Evolutionary conservation across 1,140 invertebrate genomes (phyloP).

Genomic region (Zaprionus ornatus): DNA sequence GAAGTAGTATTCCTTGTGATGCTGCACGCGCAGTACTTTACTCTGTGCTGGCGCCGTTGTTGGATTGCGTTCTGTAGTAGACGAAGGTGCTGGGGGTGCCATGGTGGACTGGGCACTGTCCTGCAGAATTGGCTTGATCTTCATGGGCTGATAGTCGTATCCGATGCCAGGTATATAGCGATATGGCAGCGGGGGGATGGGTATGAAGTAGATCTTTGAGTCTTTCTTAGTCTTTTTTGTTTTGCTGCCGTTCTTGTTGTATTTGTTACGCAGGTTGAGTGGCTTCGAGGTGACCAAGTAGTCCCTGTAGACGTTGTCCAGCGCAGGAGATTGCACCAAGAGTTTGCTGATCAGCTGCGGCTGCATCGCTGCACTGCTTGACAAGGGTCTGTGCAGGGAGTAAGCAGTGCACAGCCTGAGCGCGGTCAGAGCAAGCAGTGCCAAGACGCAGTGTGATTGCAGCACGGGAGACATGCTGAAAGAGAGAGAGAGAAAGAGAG

Average conservation of each 20-base stretch:
- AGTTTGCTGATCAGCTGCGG: constrained; percentile 49
- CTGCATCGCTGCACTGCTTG: constrained; percentile 22
- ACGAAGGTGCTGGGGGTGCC: background rate
- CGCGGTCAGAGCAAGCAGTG: constrained; percentile 25
- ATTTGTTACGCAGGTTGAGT: constrained; percentile 61
- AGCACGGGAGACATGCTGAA: constrained; percentile 43
- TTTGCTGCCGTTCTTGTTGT: constrained; percentile 71
- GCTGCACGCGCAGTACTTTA: constrained; percentile 62
- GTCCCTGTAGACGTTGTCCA: constrained; percentile 76
- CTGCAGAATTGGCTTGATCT: constrained; percentile 68
- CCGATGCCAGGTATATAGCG: constrained; percentile 78
- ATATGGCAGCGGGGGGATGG: constrained; percentile 78
- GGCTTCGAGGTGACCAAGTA: constrained; percentile 78
- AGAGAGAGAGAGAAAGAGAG: background rate
- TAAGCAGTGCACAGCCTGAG: constrained; percentile 24
- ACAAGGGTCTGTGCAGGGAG: constrained; percentile 33
- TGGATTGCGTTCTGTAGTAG: constrained; percentile 24
- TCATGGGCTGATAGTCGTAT: constrained; percentile 80
- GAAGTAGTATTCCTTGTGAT: constrained; percentile 76
- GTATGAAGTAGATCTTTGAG: constrained; percentile 81
- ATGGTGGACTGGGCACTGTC: constrained; percentile 12
- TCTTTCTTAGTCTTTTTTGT: constrained; percentile 82
- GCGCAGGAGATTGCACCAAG: constrained; percentile 67
- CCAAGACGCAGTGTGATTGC: constrained; percentile 16
- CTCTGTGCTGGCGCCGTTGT: constrained; percentile 33